phyloP scores from a whole-genome alignment of 2,113 vertebrate species.

The Phylloscopus whistleri region DNA sequence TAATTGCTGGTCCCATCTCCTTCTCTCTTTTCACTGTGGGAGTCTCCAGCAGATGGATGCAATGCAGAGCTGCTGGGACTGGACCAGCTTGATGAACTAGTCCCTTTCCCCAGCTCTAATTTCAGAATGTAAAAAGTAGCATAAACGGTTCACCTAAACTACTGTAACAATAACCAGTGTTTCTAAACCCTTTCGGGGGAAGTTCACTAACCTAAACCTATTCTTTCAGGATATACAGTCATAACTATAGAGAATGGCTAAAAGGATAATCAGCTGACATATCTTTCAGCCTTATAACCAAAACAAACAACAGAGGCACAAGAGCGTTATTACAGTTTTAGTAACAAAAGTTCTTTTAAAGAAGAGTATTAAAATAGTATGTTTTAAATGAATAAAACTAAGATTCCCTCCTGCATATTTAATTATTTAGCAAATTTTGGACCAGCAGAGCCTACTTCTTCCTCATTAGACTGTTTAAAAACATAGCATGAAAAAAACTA shows the following conservation, averaged over 20 bases:
- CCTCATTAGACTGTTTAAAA: background rate
- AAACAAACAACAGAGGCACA: background rate
- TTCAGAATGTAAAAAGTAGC: background rate
- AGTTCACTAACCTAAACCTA: background rate
- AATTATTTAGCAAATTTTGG: background rate
- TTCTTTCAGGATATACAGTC: background rate
- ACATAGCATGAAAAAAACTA: background rate
- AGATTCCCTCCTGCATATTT: background rate
- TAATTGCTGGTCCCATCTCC: background rate
- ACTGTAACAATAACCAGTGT: background rate
- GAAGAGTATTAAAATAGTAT: background rate
- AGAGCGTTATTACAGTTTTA: background rate
- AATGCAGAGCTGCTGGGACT: background rate
- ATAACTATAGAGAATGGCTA: background rate
- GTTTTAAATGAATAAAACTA: background rate
- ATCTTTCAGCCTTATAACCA: background rate
- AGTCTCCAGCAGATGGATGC: background rate
- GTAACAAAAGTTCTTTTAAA: background rate
- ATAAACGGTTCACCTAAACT: background rate
- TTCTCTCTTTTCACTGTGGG: background rate
- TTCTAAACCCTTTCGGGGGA: background rate
- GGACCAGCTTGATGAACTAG: constrained; percentile 2
- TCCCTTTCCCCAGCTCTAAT: background rate
- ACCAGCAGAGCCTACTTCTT: background rate
- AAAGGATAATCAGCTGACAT: background rate